Base-by-base conservation (phyloP, 2,113 vertebrate species). In the Aldabrachelys gigantea region DNA sequence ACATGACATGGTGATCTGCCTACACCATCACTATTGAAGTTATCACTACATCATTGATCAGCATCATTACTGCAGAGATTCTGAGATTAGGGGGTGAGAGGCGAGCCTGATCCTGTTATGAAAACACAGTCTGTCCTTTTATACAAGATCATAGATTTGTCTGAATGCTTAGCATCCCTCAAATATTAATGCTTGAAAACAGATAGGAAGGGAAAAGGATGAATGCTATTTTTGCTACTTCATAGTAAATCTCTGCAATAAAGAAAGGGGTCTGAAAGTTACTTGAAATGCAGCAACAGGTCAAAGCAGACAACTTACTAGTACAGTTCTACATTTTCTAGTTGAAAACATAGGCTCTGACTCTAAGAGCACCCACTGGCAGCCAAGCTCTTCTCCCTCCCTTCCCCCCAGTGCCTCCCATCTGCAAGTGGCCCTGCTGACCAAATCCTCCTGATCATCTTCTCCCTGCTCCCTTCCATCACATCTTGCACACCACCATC, bases 41-140 rank as follows among this genome's bases (percentile, higher is more conserved):
- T 53, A 53, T 53, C 16, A 19, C 52, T 6, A 53, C 16, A 19
- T 6, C 52, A 53, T 53, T 53, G 52, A 53, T 19, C 52, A 19
- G 95, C 91, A 80, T 81, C 93, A 90, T 89, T 96, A 96, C 27
- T 93, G 80, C 95, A 56, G 41, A 41, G 93, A 95, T 85, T 72
- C 75, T 72, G 83, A 95, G 91, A 92, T 83, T 80, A 96, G 95
- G 85, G 92, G 81, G 85, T 92, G 41, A 79, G 90, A 53, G 88
- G 94, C 90, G 88, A 69, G 84, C 84, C 50, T 93, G 92, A 82
- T 79, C 1, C 4, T 94, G 57, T 93, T 95, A 92, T 41, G 27
- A 85, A 87, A 88, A 41, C 57, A 50, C 86, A 91, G n/a, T 25
- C 89, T 91, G 85, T 91, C 93, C 72, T 92, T 93, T 93, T 91